Conservation (phyloP, 2,888 invertebrate species). For the Cephus sareptanus region DNA sequence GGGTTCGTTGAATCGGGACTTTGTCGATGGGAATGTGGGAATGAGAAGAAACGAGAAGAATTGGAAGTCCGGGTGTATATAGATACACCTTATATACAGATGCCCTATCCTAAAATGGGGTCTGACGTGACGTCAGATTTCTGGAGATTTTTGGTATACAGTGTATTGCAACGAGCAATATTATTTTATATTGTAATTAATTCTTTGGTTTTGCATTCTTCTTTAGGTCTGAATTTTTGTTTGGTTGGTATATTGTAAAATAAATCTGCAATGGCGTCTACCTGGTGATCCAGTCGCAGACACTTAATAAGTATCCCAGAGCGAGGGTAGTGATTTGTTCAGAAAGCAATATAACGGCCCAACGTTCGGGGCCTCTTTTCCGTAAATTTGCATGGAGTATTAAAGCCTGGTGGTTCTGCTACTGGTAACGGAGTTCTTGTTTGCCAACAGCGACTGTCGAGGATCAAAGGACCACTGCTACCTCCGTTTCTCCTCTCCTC, state of each 20-base stretch:
- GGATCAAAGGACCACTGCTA: slow-evolving; percentile 63
- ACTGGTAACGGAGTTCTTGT: slow-evolving; percentile 58
- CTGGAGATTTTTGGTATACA: neutral
- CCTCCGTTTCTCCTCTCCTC: slow-evolving; percentile 14
- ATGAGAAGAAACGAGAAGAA: slow-evolving; percentile 19
- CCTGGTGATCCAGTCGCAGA: neutral
- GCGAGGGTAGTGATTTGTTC: slow-evolving; percentile 62
- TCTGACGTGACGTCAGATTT: neutral
- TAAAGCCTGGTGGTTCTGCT: slow-evolving; percentile 63
- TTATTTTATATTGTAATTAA: neutral
- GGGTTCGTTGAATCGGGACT: slow-evolving; percentile 11
- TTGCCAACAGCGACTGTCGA: slow-evolving; percentile 62
- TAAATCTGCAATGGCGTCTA: neutral
- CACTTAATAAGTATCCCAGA: neutral
- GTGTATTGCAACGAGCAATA: neutral
- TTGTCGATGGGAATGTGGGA: slow-evolving; percentile 25
- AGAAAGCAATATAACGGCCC: slow-evolving; percentile 63
- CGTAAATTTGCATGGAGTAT: slow-evolving; percentile 66
- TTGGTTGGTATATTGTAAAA: neutral
- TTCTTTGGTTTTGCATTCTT: neutral
- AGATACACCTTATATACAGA: neutral
- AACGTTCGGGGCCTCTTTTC: slow-evolving; percentile 51
- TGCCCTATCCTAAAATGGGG: neutral
- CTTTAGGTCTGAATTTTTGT: neutral
- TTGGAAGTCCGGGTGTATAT: slow-evolving; percentile 32